A percentile compares a stretch with the other conserved stretches of the same genome.
phyloP scores from a whole-genome alignment of 2,888 invertebrate species.

The Chloromyia formosa region DNA sequence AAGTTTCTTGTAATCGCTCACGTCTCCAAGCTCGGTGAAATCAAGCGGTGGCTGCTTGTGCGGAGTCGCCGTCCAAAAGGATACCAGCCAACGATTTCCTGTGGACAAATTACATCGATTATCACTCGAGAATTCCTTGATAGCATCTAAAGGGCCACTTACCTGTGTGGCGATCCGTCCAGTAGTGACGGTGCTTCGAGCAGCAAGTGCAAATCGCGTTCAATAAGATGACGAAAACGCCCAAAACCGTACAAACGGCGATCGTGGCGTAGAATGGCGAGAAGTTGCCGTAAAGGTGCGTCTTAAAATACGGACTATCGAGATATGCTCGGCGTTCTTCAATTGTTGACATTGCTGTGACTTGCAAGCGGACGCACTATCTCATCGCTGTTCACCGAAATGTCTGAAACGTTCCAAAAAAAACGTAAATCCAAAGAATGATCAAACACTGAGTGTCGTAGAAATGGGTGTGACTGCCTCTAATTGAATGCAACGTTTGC shows the following conservation, averaged over 20 bases:
- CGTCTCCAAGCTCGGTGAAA: slow-evolving; percentile 75
- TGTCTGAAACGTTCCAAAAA: slow-evolving; percentile 2
- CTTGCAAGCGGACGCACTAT: slow-evolving; percentile 1
- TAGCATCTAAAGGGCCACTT: slow-evolving; percentile 18
- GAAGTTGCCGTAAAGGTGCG: slow-evolving; percentile 75
- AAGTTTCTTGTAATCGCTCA: slow-evolving; percentile 60
- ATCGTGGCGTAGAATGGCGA: slow-evolving; percentile 87
- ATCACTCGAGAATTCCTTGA: too few species aligned
- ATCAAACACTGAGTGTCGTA: slow-evolving; percentile 1
- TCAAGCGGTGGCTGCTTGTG: slow-evolving; percentile 84
- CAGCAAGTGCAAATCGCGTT: slow-evolving; percentile 85
- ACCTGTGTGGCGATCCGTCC: slow-evolving; percentile 82
- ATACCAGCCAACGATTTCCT: slow-evolving; percentile 87
- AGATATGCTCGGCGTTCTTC: slow-evolving; percentile 70
- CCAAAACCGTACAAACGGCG: slow-evolving; percentile 78
- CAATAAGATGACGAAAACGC: slow-evolving; percentile 74
- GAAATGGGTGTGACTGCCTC: slow-evolving; percentile 42
- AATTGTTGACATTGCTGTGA: slow-evolving; percentile 69
- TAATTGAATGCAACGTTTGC: not conserved
- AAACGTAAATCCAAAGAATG: not conserved
- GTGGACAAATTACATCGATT: slow-evolving; percentile 43
- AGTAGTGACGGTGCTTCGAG: slow-evolving; percentile 80
- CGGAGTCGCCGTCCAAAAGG: slow-evolving; percentile 85
- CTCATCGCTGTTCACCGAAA: slow-evolving; percentile 19
- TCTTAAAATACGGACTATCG: slow-evolving; percentile 71